Evolutionary conservation across 1,140 invertebrate species (phyloP).

Genomic region (Drosophila leontia): DNA sequence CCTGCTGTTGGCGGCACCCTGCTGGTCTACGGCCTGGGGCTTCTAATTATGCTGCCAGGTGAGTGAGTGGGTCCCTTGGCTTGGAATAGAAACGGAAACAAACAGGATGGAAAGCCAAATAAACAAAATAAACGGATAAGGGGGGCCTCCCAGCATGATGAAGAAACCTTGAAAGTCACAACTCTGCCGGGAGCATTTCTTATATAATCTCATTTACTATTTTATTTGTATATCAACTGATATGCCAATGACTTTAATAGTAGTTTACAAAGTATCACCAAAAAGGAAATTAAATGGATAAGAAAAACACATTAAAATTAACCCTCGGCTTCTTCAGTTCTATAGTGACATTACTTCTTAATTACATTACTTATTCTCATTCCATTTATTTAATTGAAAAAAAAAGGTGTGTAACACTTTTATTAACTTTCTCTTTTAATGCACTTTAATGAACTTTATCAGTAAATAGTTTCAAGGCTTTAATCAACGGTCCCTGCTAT

Average conservation of each 20-base stretch:
- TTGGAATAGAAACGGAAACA: constrained; percentile 1
- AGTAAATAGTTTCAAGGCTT: background rate
- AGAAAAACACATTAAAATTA: too few relatives aligned
- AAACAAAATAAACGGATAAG: background rate
- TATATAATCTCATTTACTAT: background rate
- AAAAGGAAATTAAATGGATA: too few relatives aligned
- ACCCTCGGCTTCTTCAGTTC: too few relatives aligned
- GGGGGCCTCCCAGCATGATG: background rate
- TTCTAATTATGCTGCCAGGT: constrained; percentile 71
- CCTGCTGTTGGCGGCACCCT: constrained; percentile 33
- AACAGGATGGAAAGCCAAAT: background rate
- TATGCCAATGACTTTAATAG: background rate
- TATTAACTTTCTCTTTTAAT: background rate
- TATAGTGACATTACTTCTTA: too few relatives aligned
- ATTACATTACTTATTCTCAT: too few relatives aligned
- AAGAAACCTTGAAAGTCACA: background rate
- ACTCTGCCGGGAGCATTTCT: background rate
- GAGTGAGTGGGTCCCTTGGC: constrained; percentile 25
- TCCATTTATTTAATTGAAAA: too few relatives aligned
- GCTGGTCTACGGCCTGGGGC: constrained; percentile 60
- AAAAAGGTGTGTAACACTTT: background rate
- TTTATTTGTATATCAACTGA: background rate
- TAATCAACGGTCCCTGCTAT: background rate
- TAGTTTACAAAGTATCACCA: constrained; percentile 1
- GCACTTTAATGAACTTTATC: background rate